phyloP scores from a whole-genome alignment of 1,140 invertebrate species.

The Trichonephila clavipes region DNA sequence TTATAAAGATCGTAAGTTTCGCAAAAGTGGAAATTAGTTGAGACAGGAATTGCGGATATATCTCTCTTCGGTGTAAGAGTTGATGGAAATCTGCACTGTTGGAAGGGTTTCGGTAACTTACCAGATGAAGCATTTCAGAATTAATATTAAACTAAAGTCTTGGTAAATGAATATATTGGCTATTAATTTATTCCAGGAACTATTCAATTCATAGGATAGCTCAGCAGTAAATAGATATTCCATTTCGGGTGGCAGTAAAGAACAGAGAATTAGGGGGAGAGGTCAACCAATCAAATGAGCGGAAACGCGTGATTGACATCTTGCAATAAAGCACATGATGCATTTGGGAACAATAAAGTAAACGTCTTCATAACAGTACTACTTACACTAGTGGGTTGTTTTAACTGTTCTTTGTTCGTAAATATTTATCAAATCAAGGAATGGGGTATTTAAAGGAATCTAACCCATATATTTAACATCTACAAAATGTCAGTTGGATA shows the following conservation, averaged over 20 bases:
- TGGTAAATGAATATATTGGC: background rate
- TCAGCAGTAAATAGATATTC: background rate
- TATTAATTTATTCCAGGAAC: background rate
- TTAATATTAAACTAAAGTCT: slow-evolving; percentile 13
- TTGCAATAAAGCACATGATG: background rate
- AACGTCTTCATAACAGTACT: no score
- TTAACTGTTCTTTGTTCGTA: no score
- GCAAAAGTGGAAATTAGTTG: background rate
- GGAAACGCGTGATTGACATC: background rate
- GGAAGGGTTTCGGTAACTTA: background rate
- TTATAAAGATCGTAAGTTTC: slow-evolving; percentile 6
- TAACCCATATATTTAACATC: no score
- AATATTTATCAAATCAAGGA: no score
- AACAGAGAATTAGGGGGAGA: background rate
- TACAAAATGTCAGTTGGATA: no score
- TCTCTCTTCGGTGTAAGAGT: background rate
- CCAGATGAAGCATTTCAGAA: background rate
- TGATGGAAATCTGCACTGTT: background rate
- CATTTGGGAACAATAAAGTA: no score
- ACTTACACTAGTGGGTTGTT: no score
- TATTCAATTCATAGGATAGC: background rate
- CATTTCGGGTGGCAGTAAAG: no score
- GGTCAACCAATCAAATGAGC: background rate
- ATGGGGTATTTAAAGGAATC: no score
- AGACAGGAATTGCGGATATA: background rate